Base-by-base conservation (phyloP, 2,113 vertebrate species). In the Acinonyx jubatus region DNA sequence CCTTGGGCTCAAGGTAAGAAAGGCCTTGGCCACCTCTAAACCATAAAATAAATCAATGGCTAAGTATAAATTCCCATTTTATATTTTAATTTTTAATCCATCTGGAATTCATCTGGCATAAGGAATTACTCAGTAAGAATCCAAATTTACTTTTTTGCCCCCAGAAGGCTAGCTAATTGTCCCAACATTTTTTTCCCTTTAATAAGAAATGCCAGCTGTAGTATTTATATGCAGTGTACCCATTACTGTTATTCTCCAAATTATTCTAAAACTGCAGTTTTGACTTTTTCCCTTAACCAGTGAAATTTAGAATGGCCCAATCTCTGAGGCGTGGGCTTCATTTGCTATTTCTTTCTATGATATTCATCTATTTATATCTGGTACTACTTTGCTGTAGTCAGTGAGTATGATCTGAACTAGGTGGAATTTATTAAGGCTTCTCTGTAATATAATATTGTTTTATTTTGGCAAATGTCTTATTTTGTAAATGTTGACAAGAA, bases 31-130 rank as follows among this genome's bases (percentile, higher is more conserved):
- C n/a, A 95, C 29, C 7, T 66, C 52, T 85, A 95, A 96, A 95
- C 11, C 48, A 50, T 89, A 8, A 66, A 78, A 82, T 74, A 71
- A 91, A 78, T 66, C 36, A 83, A 86, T 74, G 38, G 31, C 55
- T 89, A 76, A 91, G 21, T 89, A 82, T 82, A 50, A 45, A 81
- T 94, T 91, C 48, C 7, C 9, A 79, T 93, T 87, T 95, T 78
- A 78, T 93, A 68, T 95, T 98, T 96, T 97, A 97, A 95, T 95
- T 96, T 97, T 87, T 89, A 97, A 95, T 87, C 90, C 83, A 93
- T 96, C 78, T 98, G 97, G 91, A 96, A 96, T 98, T 98, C 61
- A 97, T 98, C 63, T 96, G 90, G 92, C 80, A 78, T 94, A 95
- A 97, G 91, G 69, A 97, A 78, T 96, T 96, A 92, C 76, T 15